Evolutionary conservation across 2,797 vertebrate species (phyloP), one percentile per base, ranked within the genome.

Genomic region (Acanthopagrus latus): DNA sequence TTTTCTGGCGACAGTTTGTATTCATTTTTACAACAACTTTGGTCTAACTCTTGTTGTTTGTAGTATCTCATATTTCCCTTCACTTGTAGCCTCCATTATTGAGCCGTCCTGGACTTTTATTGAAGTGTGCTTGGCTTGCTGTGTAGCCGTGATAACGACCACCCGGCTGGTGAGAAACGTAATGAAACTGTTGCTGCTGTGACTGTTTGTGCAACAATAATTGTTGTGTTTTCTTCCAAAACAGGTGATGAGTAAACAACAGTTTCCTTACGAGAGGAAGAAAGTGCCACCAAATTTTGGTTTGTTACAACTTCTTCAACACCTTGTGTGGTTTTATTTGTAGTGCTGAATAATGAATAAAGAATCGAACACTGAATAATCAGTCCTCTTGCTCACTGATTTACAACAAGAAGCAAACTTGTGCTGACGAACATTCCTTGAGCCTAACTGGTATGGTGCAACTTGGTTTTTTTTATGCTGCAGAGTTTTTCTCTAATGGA

Each of bases 241-340:
- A 66, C 25, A 21, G 27, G 27, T 38, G 21, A 62, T 56, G 29
- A 79, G 43, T 38, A 72, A 50, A 29, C 50, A 62, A 51, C 18
- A 23, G 29, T 27, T 47, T 58, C 6, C 13, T 16, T 66, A 21
- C 55, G 17, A 4, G 20, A 14, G 17, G 21, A 54, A 46, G 12
- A 25, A 44, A 12, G 50, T 5, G 33, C 38, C 0, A 25, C n/a
- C 41, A 71, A n/a, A 44, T 52, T 25, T 14, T 51, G n/a, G 23
- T 38, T 46, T 16, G 25, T 21, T 57, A 20, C 9, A 57, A 58
- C 38, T 20, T 54, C 48, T 43, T 60, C 44, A 71, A 44, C 62
- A 56, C 43, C 14, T n/a, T 7, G 3, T 33, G 23, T 23, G 38
- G 44, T 43, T 74, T 67, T 58, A 9, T 38, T 13, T 64, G 23